phyloP scores from a whole-genome alignment of 2,888 invertebrate species.

The Urechis unicinctus region DNA sequence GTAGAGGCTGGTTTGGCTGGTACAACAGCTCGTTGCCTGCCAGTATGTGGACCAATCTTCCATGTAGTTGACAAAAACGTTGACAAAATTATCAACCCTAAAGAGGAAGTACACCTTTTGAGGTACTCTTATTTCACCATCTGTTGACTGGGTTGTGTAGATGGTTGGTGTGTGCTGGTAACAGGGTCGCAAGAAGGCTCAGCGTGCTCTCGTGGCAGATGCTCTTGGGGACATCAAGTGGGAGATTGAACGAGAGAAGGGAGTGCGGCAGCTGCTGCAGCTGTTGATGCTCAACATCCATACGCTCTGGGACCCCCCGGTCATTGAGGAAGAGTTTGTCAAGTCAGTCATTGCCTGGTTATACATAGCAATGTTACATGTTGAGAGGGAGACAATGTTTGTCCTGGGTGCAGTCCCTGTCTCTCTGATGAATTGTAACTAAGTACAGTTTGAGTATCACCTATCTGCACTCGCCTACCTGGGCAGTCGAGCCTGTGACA shows the following conservation, averaged over 20 bases:
- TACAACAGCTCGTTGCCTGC: no score
- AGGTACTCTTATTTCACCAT: neutral
- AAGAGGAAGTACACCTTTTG: neutral
- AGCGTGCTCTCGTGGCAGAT: neutral
- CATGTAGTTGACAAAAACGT: no score
- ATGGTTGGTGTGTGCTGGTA: neutral
- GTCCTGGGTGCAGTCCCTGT: no score
- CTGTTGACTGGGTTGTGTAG: neutral
- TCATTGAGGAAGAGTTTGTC: slow-evolving; percentile 76
- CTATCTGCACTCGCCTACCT: neutral
- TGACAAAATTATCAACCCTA: no score
- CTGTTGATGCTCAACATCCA: slow-evolving; percentile 66
- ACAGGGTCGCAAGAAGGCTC: slow-evolving; percentile 12
- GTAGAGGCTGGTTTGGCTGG: no score
- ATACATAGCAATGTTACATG: neutral
- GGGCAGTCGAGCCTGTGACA: no score
- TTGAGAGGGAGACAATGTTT: neutral
- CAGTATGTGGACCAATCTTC: no score
- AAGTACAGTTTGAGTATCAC: no score
- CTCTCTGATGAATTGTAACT: no score
- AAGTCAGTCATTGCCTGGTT: slow-evolving; percentile 57
- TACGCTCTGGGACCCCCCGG: slow-evolving; percentile 74
- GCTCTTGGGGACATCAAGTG: slow-evolving; percentile 55
- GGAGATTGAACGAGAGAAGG: slow-evolving; percentile 63
- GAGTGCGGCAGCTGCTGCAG: slow-evolving; percentile 62